Percentiles rank a stretch among this genome's conserved stretches.
Evolutionary conservation across 2,113 vertebrate genomes (phyloP).

Genomic region (Cyphomyrus plagiostoma): DNA sequence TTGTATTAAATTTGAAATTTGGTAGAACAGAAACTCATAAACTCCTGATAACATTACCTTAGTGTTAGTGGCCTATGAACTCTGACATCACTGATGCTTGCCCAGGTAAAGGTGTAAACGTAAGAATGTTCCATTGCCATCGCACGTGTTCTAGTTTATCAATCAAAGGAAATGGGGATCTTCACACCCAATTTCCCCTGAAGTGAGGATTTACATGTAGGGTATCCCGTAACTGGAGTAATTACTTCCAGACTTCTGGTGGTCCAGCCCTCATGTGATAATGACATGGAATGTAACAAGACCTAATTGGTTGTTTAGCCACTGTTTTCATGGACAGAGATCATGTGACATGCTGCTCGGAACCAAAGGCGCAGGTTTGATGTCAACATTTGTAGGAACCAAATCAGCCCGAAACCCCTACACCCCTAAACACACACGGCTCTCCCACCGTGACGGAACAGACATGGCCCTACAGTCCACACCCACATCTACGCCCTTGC

Average conservation of each 20-base stretch:
- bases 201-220: conserved; percentile 94
- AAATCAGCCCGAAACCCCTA: not conserved
- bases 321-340: not conserved
- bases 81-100: not conserved
- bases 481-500: not conserved
- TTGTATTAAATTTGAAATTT: not conserved
- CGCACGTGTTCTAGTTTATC: conserved; percentile 80
- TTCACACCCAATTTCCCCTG: conserved; percentile 99
- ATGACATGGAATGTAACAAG: conserved; percentile 65
- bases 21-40: not conserved
- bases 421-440: not conserved
- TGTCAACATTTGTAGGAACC: not conserved
- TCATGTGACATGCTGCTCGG: not conserved
- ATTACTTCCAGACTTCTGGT: conserved; percentile 96
- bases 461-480: not conserved
- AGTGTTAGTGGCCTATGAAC: not conserved
- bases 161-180: conserved; percentile 97
- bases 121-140: conserved; percentile 46
- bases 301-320: conserved; percentile 50
- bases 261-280: conserved; percentile 74
- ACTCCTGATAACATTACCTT: not conserved
- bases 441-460: not conserved
- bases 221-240: conserved; percentile 88
- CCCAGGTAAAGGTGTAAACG: conserved; percentile 20
- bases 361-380: not conserved